These are phyloP conservation scores for Nemotelus nigrinus DNA, from an alignment of 2,888 invertebrate species.

Conservation along the genomic window DNA sequence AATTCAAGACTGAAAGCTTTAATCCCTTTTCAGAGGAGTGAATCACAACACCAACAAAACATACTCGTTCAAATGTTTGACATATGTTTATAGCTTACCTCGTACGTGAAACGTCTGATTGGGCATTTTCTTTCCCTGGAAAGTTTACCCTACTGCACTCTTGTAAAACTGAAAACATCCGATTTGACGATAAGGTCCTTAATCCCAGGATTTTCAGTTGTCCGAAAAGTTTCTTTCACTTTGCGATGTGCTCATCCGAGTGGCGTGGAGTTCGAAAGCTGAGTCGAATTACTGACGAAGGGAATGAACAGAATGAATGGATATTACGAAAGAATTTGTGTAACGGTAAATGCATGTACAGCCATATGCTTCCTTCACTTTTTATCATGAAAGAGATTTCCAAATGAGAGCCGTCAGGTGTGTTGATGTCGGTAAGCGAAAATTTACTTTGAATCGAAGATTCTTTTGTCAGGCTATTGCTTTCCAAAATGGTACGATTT, in stretches of 20 bases:
- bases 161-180: slow-evolving; percentile 39
- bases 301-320: too few relatives aligned
- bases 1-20: slow-evolving; percentile 3
- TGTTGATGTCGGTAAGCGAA: too few relatives aligned
- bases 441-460: too few relatives aligned
- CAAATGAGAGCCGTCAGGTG: too few relatives aligned
- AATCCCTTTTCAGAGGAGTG: slow-evolving; percentile 3
- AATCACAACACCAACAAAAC: background rate
- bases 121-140: slow-evolving; percentile 33
- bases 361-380: too few relatives aligned
- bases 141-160: slow-evolving; percentile 37
- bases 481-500: too few relatives aligned
- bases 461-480: too few relatives aligned
- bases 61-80: background rate
- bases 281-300: too few relatives aligned
- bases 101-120: slow-evolving; percentile 26
- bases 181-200: slow-evolving; percentile 38
- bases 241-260: background rate
- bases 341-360: too few relatives aligned
- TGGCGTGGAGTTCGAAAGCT: too few relatives aligned
- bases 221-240: slow-evolving; percentile 36
- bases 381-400: too few relatives aligned
- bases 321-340: too few relatives aligned
- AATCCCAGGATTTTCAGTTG: slow-evolving; percentile 36
- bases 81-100: slow-evolving; percentile 7